Evolutionary conservation across 2,113 vertebrate genomes (phyloP), one percentile per base, ranked within the genome.

Genomic region (Carassius auratus): DNA sequence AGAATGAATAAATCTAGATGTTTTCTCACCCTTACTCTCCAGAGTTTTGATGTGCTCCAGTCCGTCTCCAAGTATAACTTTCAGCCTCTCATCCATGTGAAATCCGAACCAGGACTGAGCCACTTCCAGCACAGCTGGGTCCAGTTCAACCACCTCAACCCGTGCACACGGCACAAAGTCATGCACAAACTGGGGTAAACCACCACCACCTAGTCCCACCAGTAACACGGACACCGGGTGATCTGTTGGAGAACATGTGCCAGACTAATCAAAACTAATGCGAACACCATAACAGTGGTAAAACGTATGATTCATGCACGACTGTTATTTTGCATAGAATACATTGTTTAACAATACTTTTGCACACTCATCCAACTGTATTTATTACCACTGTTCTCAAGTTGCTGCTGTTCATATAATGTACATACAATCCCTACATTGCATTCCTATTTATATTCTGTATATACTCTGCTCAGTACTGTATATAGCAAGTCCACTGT

Each of bases 181-280:
- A 0, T 97, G 95, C 76, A 99, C 66, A 38, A 99, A 99, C 92
- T 98, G 96, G 9, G 98, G 96, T 80, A 99, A 94, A 74, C 96
- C 97, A 87, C 97, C 98, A 0, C 98, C 98, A 0, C 98, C 98
- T 0, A 99, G 96, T 17, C 98, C 97, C 59, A 99, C 95, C 86
- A 99, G 93, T 84, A 99, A 90, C 90, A 99, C 90, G 0, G 94
- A 92, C 82, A 97, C 86, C 0, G 86, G 88, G 3, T 85, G 84
- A 69, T 95, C 98, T 98, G 93, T 23, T 15, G 69, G 26, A 74
- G 8, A 55, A 57, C 17, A 38, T 7, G 9, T 77, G n/a, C 21
- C 8, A 4, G 9, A 74, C 42, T 50, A 14, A 23, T 74, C n/a
- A 74, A 42, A 74, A 74, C 5, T 48, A 42, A 48, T 7, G 48